Base-by-base conservation (phyloP, 2,888 invertebrate species). In the Caenorhabditis becei region DNA sequence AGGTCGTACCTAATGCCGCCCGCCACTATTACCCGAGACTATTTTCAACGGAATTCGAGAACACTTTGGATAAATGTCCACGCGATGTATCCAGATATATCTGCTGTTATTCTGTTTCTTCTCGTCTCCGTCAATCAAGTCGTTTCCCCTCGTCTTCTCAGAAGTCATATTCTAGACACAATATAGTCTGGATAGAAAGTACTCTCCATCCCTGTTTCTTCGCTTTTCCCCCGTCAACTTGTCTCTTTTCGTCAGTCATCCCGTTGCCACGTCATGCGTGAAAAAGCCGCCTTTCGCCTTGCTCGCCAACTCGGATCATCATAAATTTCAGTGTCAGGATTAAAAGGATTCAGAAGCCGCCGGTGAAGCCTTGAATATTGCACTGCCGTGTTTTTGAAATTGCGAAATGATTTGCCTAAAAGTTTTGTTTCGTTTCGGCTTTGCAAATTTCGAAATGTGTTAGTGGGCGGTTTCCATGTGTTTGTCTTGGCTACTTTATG, bases 281-380 rank as follows among this genome's bases (percentile, higher is more conserved):
- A 62, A 61, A 74, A 66, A 54, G 16, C 23, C 24, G 14, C 41
- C 8, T 16, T 41, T 41, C 16, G 5, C 41, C 14, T 41, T 14
- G 3, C 41, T 41, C 10, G 4, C 10, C 37, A 2, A 20, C 23
- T 59, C 32, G 63, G 63, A 72, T 71, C 71, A 53, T 54, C 62
- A 71, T 54, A 63, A 65, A 58, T 65, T 72, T 71, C 56, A 35
- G 62, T 14, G 26, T 3, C 20, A 32, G 71, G 69, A 69, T 69
- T 69, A 69, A 23, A 41, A 58, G 53, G 53, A 37, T 53, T 54
- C 32, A 54, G 37, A 37, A 58, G 58, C 7, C 23, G 11, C 41
- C 14, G 16, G 35, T 35, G 35, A 35, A 35, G 35, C 35, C 35
- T 56, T 32, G 58, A 58, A 35, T 35, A 11, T 14, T 8, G 32